Evolutionary conservation across 2,113 vertebrate genomes (phyloP).

Genomic region (Theristicus caerulescens): DNA sequence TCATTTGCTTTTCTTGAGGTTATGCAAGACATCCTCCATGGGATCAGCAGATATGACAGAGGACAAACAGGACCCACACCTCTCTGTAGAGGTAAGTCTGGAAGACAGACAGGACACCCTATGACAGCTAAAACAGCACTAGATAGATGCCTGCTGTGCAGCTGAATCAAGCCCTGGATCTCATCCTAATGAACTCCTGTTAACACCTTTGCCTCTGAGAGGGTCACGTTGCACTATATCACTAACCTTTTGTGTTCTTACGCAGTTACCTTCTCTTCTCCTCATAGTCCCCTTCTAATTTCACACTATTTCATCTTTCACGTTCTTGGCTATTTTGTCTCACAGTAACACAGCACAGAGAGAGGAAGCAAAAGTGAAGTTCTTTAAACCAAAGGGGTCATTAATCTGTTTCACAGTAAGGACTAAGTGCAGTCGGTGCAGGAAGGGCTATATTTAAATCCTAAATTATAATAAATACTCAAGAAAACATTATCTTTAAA

Average conservation of each 20-base stretch:
- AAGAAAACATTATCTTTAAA: slow-evolving; percentile 48
- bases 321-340: neutral
- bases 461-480: slow-evolving; percentile 49
- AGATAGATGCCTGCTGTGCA: neutral
- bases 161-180: neutral
- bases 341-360: neutral
- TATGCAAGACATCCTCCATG: neutral
- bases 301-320: neutral
- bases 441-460: slow-evolving; percentile 42
- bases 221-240: neutral
- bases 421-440: slow-evolving; percentile 17
- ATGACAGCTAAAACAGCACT: neutral
- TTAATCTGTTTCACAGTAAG: slow-evolving; percentile 38
- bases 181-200: neutral
- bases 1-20: neutral
- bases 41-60: neutral
- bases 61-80: neutral
- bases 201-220: neutral
- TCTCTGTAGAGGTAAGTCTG: neutral
- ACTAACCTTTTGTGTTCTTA: neutral
- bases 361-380: slow-evolving; percentile 42
- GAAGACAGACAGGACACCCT: neutral
- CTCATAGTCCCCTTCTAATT: neutral
- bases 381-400: slow-evolving; percentile 21
- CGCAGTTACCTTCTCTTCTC: neutral